Base-by-base conservation (phyloP, 2,797 vertebrate species). In the Mus minutoides region DNA sequence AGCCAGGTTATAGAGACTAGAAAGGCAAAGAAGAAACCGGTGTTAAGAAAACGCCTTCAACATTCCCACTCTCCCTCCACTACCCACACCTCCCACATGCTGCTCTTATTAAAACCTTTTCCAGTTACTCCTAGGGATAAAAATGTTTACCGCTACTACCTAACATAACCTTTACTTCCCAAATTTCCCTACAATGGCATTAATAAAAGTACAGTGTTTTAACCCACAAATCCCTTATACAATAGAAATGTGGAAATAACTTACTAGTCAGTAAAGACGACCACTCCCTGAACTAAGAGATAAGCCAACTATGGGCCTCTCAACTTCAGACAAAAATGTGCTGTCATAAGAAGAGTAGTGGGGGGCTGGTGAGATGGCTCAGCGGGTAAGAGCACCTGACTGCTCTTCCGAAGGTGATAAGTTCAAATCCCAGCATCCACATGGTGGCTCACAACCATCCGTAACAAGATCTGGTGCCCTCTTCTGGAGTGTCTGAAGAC, bases 1-100 rank as follows among this genome's bases (percentile, higher is more conserved):
- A 96, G 99, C 98, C 99, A 99, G 99, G 98, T 99, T 99, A 98
- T 98, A 99, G 97, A 99, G 99, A 98, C 99, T 99, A 96, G 89
- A 99, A 99, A 94, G 92, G 31, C 97, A 95, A 58, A 52, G 37
- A 75, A 90, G 67, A 91, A 73, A 49, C 17, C 0, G 2, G 67
- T 22, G 29, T 97, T 73, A 97, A 94, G 17, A 60, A 96, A 93
- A 91, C 37, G 84, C 79, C 93, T 90, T 9, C 92, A 43, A 90
- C 64, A 49, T 54, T 88, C 67, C 43, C 58, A 34, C 9, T 69
- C 9, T 43, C 2, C 24, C 4, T 21, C 19, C 43, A 64, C 49
- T 16, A 16, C 0, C 49, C 24, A 83, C n/a, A 37, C 37, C 46
- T n/a, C 43, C 64, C 21, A 75, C 84, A 13, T 8, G 52, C 11